phyloP scores from a whole-genome alignment of 1,140 invertebrate genomes.

The Drosophila chauvacae region DNA sequence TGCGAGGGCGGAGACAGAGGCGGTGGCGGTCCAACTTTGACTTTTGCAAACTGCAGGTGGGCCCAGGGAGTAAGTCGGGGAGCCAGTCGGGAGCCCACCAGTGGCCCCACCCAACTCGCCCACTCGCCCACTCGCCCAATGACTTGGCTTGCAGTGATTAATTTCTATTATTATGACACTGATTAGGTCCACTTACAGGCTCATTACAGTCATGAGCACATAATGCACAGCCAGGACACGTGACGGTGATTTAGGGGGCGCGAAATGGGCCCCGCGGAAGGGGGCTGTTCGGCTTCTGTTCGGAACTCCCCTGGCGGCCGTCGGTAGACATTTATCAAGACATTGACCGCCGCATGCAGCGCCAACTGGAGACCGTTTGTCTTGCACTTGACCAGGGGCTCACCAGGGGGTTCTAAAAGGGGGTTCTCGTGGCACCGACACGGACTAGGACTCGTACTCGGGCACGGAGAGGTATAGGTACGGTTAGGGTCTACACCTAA shows the following conservation, averaged over 20 bases:
- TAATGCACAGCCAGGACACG: slow-evolving; percentile 60
- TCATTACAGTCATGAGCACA: slow-evolving; percentile 78
- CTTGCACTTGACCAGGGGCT: slow-evolving; percentile 72
- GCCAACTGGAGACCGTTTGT: slow-evolving; percentile 68
- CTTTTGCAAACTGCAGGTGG: slow-evolving; percentile 58
- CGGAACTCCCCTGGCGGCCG: slow-evolving; percentile 28
- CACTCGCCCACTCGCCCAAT: not conserved
- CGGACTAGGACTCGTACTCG: not conserved
- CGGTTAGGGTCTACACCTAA: slow-evolving; percentile 24
- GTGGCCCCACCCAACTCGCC: not conserved
- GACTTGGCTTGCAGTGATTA: slow-evolving; percentile 61
- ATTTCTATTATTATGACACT: slow-evolving; percentile 83
- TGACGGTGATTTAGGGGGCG: slow-evolving; percentile 45
- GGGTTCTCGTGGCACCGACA: not conserved
- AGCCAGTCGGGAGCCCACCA: not conserved
- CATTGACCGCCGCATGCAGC: slow-evolving; percentile 79
- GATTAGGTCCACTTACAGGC: slow-evolving; percentile 81
- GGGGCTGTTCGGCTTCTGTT: not conserved
- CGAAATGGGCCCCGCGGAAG: slow-evolving; percentile 1
- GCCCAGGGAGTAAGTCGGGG: not conserved
- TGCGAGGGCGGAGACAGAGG: not conserved
- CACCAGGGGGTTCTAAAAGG: slow-evolving; percentile 13
- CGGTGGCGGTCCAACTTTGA: slow-evolving; percentile 35
- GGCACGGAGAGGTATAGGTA: not conserved
- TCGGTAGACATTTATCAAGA: slow-evolving; percentile 70